These are phyloP conservation scores for Penelope pileata DNA, from an alignment of 2,113 vertebrate species.

Conservation along the genomic window DNA sequence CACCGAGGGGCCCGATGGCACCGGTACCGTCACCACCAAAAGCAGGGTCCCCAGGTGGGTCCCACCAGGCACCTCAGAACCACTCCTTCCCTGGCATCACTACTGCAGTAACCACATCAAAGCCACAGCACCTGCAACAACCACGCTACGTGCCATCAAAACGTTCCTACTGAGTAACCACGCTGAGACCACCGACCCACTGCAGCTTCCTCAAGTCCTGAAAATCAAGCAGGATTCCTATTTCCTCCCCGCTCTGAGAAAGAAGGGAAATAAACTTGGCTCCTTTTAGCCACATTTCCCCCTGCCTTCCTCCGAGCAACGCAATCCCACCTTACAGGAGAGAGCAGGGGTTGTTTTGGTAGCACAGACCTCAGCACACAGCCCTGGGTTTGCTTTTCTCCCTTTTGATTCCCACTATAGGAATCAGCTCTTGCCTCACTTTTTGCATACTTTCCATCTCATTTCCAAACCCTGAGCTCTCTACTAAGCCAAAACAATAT, in stretches of 20 bases:
- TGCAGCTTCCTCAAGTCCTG: neutral
- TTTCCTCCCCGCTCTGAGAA: neutral
- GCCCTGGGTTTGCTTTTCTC: neutral
- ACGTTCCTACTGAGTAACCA: neutral
- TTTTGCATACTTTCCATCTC: neutral
- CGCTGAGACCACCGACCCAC: neutral
- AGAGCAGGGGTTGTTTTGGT: neutral
- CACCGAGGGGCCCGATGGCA: neutral
- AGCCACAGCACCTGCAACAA: neutral
- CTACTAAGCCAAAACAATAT: neutral
- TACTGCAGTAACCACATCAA: neutral
- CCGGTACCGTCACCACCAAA: neutral
- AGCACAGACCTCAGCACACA: neutral
- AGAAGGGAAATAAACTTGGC: neutral
- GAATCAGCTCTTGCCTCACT: neutral
- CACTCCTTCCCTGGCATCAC: too few relatives aligned
- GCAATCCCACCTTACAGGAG: neutral
- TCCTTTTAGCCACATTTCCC: neutral
- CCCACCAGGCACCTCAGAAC: neutral
- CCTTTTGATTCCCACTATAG: neutral
- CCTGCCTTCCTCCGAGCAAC: neutral
- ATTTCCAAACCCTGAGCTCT: neutral
- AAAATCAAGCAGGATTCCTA: accelerated
- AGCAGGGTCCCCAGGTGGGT: neutral
- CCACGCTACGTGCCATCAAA: neutral